These are phyloP conservation scores for Leguminivora glycinivorella DNA, from an alignment of 1,140 invertebrate species.

Conservation along the genomic window DNA sequence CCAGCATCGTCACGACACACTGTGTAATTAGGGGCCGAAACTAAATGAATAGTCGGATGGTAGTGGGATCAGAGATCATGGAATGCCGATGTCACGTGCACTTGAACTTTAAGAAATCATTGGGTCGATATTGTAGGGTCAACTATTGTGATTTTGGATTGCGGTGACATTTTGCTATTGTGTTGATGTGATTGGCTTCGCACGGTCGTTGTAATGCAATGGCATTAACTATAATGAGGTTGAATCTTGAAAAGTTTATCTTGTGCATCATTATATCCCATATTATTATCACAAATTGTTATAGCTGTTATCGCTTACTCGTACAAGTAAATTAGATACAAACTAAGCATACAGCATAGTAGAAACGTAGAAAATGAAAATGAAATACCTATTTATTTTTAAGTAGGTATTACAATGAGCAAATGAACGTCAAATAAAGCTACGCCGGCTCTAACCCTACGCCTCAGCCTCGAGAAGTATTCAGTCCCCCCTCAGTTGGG, in stretches of 20 bases:
- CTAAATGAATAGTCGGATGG: slow-evolving; percentile 62
- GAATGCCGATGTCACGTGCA: slow-evolving; percentile 45
- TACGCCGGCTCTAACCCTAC: too few species aligned
- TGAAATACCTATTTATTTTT: too few species aligned
- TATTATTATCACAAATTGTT: too few species aligned
- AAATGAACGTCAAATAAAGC: too few species aligned
- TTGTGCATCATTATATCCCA: too few species aligned
- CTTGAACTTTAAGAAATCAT: slow-evolving; percentile 20
- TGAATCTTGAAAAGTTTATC: neutral
- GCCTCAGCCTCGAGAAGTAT: too few species aligned
- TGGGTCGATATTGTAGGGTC: neutral
- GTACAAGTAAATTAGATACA: too few species aligned
- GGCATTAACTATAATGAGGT: neutral
- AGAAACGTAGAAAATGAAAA: too few species aligned
- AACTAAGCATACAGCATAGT: too few species aligned
- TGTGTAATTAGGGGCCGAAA: slow-evolving; percentile 68
- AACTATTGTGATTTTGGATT: neutral
- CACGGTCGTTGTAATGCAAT: neutral
- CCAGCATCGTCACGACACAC: slow-evolving; percentile 61
- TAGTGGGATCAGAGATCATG: slow-evolving; percentile 39
- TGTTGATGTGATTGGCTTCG: neutral
- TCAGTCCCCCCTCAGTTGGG: too few species aligned
- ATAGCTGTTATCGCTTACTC: too few species aligned
- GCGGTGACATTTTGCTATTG: slow-evolving; percentile 8
- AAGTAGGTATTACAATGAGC: too few species aligned